These are phyloP conservation scores for Embidobia sp. DNA, from an alignment of 2,888 invertebrate species.

Conservation along the genomic window DNA sequence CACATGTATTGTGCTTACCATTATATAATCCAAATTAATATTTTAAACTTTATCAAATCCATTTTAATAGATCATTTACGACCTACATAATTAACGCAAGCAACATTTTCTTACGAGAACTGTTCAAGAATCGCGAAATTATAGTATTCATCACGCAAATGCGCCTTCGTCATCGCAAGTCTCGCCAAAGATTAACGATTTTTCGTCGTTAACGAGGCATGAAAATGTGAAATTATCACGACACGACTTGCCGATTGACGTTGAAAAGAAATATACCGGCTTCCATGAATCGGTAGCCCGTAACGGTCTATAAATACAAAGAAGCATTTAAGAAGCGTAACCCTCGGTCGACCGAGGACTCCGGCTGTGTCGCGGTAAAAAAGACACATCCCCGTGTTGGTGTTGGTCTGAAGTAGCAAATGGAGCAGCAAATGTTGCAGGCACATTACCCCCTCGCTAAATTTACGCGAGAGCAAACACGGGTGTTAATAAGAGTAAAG, in stretches of 20 bases:
- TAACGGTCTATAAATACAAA: conserved; percentile 73
- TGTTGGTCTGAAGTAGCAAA: conserved; percentile 65
- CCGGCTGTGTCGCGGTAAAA: conserved; percentile 19
- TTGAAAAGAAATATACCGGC: conserved; percentile 26
- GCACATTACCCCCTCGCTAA: conserved; percentile 68
- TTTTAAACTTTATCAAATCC: too few species aligned
- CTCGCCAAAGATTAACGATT: too few species aligned
- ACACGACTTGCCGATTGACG: conserved; percentile 30
- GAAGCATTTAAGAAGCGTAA: conserved; percentile 71
- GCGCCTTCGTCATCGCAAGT: too few species aligned
- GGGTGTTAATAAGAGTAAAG: conserved; percentile 61
- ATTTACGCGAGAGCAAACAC: conserved; percentile 69
- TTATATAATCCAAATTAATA: too few species aligned
- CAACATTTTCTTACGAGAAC: too few species aligned
- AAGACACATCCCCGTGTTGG: conserved; percentile 57
- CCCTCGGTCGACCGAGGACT: conserved; percentile 48
- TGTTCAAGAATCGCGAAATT: too few species aligned
- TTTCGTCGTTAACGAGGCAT: too few species aligned
- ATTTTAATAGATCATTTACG: too few species aligned
- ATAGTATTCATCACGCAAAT: too few species aligned
- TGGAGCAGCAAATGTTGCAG: conserved; percentile 69
- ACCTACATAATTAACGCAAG: too few species aligned
- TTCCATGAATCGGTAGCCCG: conserved; percentile 60
- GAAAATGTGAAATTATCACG: too few species aligned
- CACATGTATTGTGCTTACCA: too few species aligned